A percentile compares a stretch with the other conserved stretches of the same genome.
These are phyloP conservation scores for Catamblyrhynchus diadema DNA, from an alignment of 2,797 vertebrate genomes.

Conservation along the genomic window DNA sequence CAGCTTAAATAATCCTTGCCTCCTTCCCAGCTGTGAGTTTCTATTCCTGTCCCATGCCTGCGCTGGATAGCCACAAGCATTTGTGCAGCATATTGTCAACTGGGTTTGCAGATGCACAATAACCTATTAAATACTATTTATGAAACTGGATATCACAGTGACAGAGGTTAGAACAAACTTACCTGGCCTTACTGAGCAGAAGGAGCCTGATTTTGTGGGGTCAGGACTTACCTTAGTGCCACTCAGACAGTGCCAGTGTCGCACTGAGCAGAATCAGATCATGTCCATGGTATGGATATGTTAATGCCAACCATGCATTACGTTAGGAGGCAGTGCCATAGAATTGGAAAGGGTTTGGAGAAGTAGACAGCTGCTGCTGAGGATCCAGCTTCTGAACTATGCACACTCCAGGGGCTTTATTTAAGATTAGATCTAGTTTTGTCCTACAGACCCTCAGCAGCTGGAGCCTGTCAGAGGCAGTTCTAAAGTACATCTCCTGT, in stretches of 20 bases:
- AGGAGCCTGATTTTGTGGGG: not conserved
- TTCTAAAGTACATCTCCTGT: not conserved
- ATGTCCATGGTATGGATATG: fast-evolving
- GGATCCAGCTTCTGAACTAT: not conserved
- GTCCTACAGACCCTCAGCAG: not conserved
- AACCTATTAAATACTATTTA: not conserved
- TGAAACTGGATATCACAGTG: not conserved
- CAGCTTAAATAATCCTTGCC: conserved; percentile 28
- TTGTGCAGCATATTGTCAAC: not conserved
- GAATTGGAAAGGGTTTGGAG: not conserved
- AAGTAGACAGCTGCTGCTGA: not conserved
- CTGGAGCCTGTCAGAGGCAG: not conserved
- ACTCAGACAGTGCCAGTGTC: not conserved
- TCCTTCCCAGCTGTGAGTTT: conserved; percentile 51
- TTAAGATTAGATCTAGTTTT: not conserved
- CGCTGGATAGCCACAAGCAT: not conserved
- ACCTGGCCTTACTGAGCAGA: not conserved
- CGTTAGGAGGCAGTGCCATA: not conserved
- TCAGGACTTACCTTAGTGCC: not conserved
- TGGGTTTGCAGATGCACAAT: not conserved
- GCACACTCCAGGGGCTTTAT: not conserved
- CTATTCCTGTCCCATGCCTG: conserved; percentile 38
- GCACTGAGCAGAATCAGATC: not conserved
- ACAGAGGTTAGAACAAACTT: not conserved
- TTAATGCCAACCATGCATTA: not conserved